Evolutionary conservation across 2,113 vertebrate species (phyloP).

Genomic region (Alethe castanea): DNA sequence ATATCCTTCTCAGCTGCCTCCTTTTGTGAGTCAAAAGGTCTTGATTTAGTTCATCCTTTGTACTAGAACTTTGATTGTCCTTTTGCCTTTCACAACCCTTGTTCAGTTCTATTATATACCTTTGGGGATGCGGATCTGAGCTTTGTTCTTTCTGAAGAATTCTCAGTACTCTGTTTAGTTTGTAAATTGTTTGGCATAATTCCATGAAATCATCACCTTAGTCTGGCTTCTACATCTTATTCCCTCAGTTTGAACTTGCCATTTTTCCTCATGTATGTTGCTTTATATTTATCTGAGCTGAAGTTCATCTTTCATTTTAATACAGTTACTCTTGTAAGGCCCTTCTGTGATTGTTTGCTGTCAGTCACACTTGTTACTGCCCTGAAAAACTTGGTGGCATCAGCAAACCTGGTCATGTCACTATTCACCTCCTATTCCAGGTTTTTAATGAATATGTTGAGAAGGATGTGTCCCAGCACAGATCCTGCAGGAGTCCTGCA

Average conservation of each 20-base stretch:
- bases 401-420: neutral
- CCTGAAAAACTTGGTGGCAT: neutral
- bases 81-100: neutral
- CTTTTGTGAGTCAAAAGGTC: neutral
- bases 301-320: neutral
- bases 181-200: neutral
- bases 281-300: neutral
- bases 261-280: neutral
- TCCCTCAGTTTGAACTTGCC: neutral
- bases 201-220: neutral
- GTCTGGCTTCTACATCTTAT: neutral
- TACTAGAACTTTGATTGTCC: neutral
- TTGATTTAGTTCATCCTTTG: neutral
- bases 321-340: neutral
- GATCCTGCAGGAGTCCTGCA: constrained; percentile 55
- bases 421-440: constrained; percentile 51
- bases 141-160: neutral
- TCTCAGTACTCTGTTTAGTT: neutral
- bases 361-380: neutral
- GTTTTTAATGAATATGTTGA: constrained; percentile 56
- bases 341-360: neutral
- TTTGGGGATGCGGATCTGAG: neutral
- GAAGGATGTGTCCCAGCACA: constrained; percentile 52
- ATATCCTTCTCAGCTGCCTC: neutral
- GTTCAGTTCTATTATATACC: neutral